A percentile compares a stretch with the other conserved stretches of the same genome.
These are phyloP conservation scores for Chiloscyllium plagiosum DNA, from an alignment of 2,113 vertebrate species.

Conservation along the genomic window DNA sequence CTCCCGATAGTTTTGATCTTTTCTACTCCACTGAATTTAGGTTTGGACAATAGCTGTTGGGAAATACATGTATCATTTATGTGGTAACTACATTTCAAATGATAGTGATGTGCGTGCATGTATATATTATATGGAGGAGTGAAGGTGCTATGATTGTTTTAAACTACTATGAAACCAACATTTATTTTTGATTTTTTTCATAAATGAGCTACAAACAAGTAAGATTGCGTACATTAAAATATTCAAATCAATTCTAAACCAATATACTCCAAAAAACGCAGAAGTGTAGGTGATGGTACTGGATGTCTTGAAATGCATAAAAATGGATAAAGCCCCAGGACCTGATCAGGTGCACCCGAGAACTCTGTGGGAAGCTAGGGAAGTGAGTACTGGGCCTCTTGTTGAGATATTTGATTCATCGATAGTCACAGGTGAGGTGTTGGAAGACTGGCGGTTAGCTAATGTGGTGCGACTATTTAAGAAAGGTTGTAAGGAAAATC, in stretches of 20 bases:
- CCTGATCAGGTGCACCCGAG: too few relatives aligned
- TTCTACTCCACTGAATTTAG: slow-evolving; percentile 96
- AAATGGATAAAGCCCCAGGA: too few relatives aligned
- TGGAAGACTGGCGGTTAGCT: too few relatives aligned
- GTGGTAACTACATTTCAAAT: background rate
- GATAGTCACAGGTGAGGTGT: too few relatives aligned
- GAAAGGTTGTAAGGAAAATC: too few relatives aligned
- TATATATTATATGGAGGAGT: background rate
- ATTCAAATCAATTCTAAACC: background rate
- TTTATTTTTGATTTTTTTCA: background rate
- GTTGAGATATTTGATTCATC: too few relatives aligned
- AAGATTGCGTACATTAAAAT: background rate
- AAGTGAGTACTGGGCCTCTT: too few relatives aligned
- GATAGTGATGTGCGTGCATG: background rate
- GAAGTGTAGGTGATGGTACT: too few relatives aligned
- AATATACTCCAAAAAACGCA: background rate
- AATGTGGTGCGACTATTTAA: too few relatives aligned
- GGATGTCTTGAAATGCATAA: too few relatives aligned
- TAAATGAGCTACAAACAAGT: background rate
- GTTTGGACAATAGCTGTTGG: slow-evolving; percentile 82
- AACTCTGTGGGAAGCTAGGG: too few relatives aligned
- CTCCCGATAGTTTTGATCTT: slow-evolving; percentile 99
- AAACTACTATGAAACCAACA: background rate
- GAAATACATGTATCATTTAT: background rate
- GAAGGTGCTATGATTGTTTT: background rate